Evolutionary conservation across 2,797 vertebrate species (phyloP), one percentile per base, ranked within the genome.

Genomic region (Furcifer pardalis): DNA sequence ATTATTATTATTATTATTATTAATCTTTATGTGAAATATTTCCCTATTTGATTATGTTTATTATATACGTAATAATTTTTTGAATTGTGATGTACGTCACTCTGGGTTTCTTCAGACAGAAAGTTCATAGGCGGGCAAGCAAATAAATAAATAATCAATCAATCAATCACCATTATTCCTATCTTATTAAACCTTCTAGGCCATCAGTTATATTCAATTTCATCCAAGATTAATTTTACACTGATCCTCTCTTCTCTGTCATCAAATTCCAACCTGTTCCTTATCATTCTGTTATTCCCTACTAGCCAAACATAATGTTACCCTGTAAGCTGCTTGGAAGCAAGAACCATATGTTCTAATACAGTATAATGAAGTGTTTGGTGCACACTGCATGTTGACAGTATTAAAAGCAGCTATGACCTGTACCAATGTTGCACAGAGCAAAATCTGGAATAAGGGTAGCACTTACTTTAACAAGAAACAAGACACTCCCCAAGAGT

Each of bases 401-500:
- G n/a, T 32, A 71, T 68, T 77, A 78, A 78, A 84, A 84, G 59
- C n/a, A 10, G 46, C 37, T 52, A 60, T 78, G 82, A 78, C 65
- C 21, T 76, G 21, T 78, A 71, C n/a, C 35, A 44, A 12, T 44
- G 13, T 52, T 60, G 52, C 52, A 62, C 30, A 60, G 30, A 84
- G 35, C 66, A 71, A 78, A 68, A 71, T 59, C 37, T 84, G 74
- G 35, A 84, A 71, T 77, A 35, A 83, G 46, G 62, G 17, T 83
- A 10, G 65, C 65, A 78, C 69, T 84, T 84, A 62, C 37, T 78
- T 71, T 60, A 84, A 84, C 65, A 84, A 78, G 74, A 19, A 83
- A 83, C 49, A 60, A 84, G 65, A 69, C 66, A 59, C 75, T n/a
- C 60, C 69, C 49, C 63, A 32, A 71, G 65, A 78, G 75, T 71